phyloP scores from a whole-genome alignment of 1,140 invertebrate species.

The Zaprionus lachaisei region DNA sequence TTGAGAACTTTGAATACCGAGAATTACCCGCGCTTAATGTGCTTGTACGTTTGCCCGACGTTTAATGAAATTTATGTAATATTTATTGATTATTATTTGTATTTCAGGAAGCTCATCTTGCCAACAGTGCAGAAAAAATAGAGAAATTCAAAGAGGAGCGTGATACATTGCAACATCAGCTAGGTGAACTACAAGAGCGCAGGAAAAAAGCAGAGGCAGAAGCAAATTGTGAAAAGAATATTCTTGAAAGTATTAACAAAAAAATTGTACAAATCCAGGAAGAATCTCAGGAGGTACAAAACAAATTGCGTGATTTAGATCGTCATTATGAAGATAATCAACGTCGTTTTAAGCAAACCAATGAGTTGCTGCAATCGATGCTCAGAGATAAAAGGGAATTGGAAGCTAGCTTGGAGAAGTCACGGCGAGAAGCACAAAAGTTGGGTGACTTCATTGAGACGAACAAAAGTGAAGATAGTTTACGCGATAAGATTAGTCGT shows the following conservation, averaged over 20 bases:
- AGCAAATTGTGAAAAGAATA: constrained; percentile 23
- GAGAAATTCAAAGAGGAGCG: constrained; percentile 42
- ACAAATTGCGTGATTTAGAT: constrained; percentile 55
- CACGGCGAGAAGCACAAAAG: constrained; percentile 39
- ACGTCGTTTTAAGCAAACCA: constrained; percentile 44
- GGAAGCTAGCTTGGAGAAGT: constrained; percentile 37
- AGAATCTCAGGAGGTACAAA: constrained; percentile 32
- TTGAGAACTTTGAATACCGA: constrained; percentile 61
- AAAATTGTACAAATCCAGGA: constrained; percentile 37
- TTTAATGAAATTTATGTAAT: neutral
- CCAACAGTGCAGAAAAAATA: constrained; percentile 49
- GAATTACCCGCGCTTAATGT: constrained; percentile 60
- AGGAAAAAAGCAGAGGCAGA: constrained; percentile 12
- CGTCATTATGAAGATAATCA: constrained; percentile 54
- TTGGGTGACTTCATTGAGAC: constrained; percentile 60
- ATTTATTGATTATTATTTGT: neutral
- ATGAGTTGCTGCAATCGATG: constrained; percentile 39
- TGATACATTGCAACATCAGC: constrained; percentile 33
- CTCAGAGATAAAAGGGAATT: constrained; percentile 22
- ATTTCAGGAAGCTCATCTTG: constrained; percentile 48
- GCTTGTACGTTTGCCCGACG: constrained; percentile 21
- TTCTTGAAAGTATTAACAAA: constrained; percentile 31
- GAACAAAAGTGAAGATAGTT: constrained; percentile 46
- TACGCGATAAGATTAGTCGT: constrained; percentile 54
- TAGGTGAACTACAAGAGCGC: constrained; percentile 29